These are phyloP conservation scores for Panulirus ornatus DNA, from an alignment of 1,140 invertebrate species.

Conservation along the genomic window DNA sequence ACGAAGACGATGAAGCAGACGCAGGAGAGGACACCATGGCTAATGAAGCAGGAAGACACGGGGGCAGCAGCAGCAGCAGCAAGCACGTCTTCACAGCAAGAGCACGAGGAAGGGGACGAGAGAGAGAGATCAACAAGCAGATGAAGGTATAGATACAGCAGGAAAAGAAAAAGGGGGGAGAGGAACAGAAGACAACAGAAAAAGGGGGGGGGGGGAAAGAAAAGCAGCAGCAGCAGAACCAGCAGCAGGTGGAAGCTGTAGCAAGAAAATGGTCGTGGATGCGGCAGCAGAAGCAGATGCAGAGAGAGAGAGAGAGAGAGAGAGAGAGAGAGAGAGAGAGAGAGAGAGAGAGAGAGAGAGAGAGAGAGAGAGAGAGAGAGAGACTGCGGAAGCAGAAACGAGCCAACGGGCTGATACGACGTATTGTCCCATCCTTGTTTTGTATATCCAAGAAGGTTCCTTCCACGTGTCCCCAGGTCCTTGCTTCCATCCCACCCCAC, in stretches of 20 bases:
- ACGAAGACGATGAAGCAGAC: not conserved
- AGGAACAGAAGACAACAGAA: slow-evolving; percentile 4
- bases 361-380: slow-evolving; percentile 34
- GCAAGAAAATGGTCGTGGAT: too few species aligned
- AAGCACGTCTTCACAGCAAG: too few species aligned
- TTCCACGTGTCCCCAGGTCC: too few species aligned
- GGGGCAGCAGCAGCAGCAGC: too few species aligned
- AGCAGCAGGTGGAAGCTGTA: not conserved
- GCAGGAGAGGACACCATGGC: too few species aligned
- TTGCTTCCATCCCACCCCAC: not conserved
- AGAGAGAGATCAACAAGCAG: too few species aligned
- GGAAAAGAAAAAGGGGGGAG: not conserved
- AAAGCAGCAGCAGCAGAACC: not conserved
- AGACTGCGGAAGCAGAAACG: too few species aligned
- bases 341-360: slow-evolving; percentile 39
- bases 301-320: slow-evolving; percentile 38
- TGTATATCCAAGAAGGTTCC: too few species aligned
- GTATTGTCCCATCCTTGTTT: too few species aligned
- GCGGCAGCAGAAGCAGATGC: not conserved
- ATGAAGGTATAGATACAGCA: not conserved
- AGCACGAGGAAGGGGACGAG: not conserved
- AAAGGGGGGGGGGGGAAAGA: not conserved
- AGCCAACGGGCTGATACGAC: too few species aligned
- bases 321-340: slow-evolving; percentile 52
- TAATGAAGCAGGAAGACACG: too few species aligned